Base-by-base conservation (phyloP, 2,888 invertebrate species). In the Syritta pipiens region DNA sequence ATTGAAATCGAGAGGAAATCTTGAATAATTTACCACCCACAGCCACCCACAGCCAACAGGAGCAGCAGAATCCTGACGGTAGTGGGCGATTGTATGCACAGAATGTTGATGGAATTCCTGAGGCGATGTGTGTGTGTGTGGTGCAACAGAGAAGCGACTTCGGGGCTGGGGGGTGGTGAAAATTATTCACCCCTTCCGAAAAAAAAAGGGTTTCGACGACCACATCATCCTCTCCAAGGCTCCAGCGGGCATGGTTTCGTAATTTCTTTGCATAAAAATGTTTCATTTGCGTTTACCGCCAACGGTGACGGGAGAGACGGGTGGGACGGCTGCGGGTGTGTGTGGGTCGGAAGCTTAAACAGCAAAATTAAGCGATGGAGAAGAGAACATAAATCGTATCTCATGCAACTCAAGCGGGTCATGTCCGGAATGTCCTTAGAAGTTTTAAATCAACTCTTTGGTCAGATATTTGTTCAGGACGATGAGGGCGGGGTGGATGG, bases 1-100 rank as follows among this genome's bases (percentile, higher is more conserved):
- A 79, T 79, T 79, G 79, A 79, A 79, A 79, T 79, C 74, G 79
- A 79, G 79, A 79, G 67, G 60, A 79, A 74, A 74, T 79, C 74
- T 74, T 79, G 74, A 79, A 79, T 79, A 68, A 79, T 79, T 79
- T 68, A 79, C 79, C 49, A 72, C 51, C 44, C 26, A 19, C 17
- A 30, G 17, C n/a, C 14, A 4, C 17, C 10, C 48, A 9, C 42
- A 10, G 14, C 22, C 35, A 6, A 12, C 14, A 7, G 9, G 22
- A 10, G 19, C 7, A 32, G 44, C n/a, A 35, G 26, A 30, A 44
- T 57, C 17, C 24, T 49, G 71, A 42, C 26, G 14, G 65, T 22
- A 28, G 40, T 40, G 46, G 44, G 63, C 22, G 55, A 46, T 14
- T 51, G 46, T 49, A 49, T 79, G 71, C 71, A 59, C 3, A 59